Percentiles rank a stretch among this genome's conserved stretches.
These are phyloP conservation scores for Montipora capricornis DNA, from an alignment of 64 coral and sea anemone genomes.

Conservation along the genomic window DNA sequence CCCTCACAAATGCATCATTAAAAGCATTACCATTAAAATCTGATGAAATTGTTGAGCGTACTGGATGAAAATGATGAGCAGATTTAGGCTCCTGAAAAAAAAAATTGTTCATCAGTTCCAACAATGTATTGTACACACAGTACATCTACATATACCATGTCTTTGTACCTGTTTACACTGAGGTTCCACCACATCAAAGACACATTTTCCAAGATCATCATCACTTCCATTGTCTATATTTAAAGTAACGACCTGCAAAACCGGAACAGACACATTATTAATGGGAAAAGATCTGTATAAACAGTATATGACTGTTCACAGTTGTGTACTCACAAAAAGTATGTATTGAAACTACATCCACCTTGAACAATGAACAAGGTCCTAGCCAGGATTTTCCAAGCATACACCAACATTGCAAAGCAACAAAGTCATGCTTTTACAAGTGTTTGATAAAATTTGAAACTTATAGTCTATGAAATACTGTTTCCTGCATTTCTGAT, in stretches of 20 bases:
- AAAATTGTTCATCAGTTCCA: neutral
- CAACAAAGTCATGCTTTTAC: neutral
- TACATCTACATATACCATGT: neutral
- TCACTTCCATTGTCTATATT: constrained; percentile 7
- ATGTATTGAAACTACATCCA: neutral
- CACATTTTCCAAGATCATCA: constrained; percentile 31
- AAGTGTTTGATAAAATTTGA: constrained; percentile 1
- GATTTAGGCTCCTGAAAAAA: neutral
- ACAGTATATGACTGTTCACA: too few relatives aligned
- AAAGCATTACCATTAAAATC: neutral
- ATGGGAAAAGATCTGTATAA: neutral
- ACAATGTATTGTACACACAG: neutral
- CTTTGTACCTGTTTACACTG: constrained; percentile 25
- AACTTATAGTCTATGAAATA: neutral
- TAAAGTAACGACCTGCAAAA: neutral
- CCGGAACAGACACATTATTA: neutral
- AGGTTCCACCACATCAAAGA: neutral
- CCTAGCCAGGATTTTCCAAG: neutral
- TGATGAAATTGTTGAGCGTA: neutral
- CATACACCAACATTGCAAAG: neutral
- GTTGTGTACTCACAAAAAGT: too few relatives aligned
- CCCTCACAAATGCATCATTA: neutral
- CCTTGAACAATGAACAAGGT: neutral
- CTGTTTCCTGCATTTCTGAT: neutral
- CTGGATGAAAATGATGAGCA: neutral